Base-by-base conservation (phyloP, 2,113 vertebrate genomes). In the Eira barbara region DNA sequence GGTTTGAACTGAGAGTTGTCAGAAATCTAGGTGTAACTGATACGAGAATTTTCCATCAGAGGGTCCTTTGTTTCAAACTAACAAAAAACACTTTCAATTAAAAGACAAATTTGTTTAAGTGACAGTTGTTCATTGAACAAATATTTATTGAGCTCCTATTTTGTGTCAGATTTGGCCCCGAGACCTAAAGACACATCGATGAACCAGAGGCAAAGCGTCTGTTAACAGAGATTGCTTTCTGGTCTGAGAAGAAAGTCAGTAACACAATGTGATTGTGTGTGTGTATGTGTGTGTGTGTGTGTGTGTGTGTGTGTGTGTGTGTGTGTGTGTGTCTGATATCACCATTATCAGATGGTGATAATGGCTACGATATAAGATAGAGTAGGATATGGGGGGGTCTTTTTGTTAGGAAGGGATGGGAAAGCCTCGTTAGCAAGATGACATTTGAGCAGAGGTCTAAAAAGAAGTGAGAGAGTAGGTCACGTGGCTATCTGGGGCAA, bases 131-230 rank as follows among this genome's bases (percentile, higher is more conserved):
- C 29, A 47, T 71, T 92, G 49, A 89, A 71, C 20, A 89, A 73
- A 73, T 83, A 93, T 88, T 88, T 93, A 67, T 59, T 85, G 42
- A 59, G 23, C 23, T 89, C 11, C 23, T 52, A 20, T 69, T 94
- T 85, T 74, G n/a, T 97, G 21, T 80, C 71, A 95, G 5, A 95
- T 94, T 95, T 95, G 36, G 4, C 39, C 88, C 52, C 76, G 87
- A 15, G n/a, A 74, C 8, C 9, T 91, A 84, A 76, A 42, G 29
- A 93, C 73, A 8, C 17, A 95, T 85, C 21, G 74, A 6, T 84
- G 65, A 87, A 61, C 21, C 49, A 85, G n/a, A 84, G 76, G 31
- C 13, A 93, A 89, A 74, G 49, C 59, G 73, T 15, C n/a, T 86
- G 42, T 39, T 93, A 80, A 39, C 47, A 91, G 45, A 91, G 36